Percentiles rank a stretch among this genome's conserved stretches.
Evolutionary conservation across 2,797 vertebrate species (phyloP).

Genomic region (Morelia viridis): DNA sequence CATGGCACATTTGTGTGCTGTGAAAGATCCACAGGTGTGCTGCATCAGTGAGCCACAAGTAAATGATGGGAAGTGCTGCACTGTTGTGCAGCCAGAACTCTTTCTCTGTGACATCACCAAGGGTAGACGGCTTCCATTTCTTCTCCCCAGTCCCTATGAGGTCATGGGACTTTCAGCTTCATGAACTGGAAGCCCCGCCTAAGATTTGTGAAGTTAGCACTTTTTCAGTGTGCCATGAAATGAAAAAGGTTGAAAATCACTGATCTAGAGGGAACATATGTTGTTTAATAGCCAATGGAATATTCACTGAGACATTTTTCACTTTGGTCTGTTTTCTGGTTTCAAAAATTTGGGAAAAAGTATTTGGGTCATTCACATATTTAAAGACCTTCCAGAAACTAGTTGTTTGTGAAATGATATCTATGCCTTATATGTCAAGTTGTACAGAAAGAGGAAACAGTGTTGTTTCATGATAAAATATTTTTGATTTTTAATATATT

Average conservation of each 20-base stretch:
- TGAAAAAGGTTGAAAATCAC: slow-evolving; percentile 70
- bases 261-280: slow-evolving; percentile 63
- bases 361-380: slow-evolving; percentile 58
- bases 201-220: too few species aligned
- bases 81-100: too few species aligned
- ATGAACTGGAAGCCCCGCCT: too few species aligned
- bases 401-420: fast-evolving
- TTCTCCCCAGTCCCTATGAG: too few species aligned
- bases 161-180: too few species aligned
- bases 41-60: too few species aligned
- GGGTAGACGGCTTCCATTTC: too few species aligned
- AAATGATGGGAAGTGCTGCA: too few species aligned
- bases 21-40: too few species aligned
- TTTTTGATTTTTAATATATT: background rate
- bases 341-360: slow-evolving; percentile 49
- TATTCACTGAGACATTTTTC: slow-evolving; percentile 68
- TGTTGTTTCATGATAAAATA: background rate
- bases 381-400: slow-evolving; percentile 32
- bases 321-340: slow-evolving; percentile 58
- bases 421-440: fast-evolving
- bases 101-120: too few species aligned
- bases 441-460: background rate
- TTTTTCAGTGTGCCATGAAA: too few species aligned
- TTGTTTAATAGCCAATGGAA: slow-evolving; percentile 65
- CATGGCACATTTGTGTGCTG: too few species aligned